Conservation (phyloP, 2,797 vertebrate species). For the Amniataba percoides region DNA sequence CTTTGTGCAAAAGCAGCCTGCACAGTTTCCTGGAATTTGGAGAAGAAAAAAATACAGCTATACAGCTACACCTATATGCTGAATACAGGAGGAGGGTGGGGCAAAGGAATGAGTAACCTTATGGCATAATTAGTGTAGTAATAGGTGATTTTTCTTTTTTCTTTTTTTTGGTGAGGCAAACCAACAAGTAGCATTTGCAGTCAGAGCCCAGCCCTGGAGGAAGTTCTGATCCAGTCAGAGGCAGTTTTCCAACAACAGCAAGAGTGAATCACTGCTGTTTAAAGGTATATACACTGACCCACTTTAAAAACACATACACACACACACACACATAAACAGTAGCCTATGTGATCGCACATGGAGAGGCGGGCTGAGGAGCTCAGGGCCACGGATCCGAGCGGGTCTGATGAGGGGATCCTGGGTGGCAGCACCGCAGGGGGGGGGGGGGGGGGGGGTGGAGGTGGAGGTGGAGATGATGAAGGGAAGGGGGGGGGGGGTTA, state of each 20-base stretch:
- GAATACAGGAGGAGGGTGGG: too few relatives aligned
- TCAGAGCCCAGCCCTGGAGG: conserved; percentile 19
- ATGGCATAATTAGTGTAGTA: too few relatives aligned
- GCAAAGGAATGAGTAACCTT: too few relatives aligned
- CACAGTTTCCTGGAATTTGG: conserved; percentile 6
- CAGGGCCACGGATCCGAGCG: conserved; percentile 7
- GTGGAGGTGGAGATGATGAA: too few relatives aligned
- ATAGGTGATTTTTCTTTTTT: too few relatives aligned
- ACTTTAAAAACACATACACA: too few relatives aligned
- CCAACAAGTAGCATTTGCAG: conserved; percentile 22
- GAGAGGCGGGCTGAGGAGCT: conserved; percentile 3
- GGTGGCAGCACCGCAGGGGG: conserved; percentile 46
- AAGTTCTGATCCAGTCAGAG: conserved; percentile 63
- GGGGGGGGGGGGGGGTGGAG: not conserved
- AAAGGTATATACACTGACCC: conserved; percentile 1
- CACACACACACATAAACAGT: too few relatives aligned
- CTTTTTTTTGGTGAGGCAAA: not conserved
- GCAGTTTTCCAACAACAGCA: conserved; percentile 35
- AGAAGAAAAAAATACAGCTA: not conserved
- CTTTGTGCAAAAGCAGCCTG: conserved; percentile 47
- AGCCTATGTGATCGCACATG: not conserved
- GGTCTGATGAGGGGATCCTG: conserved; percentile 11
- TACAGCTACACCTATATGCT: too few relatives aligned
- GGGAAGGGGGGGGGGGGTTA: not conserved
- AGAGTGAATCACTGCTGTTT: conserved; percentile 23